Base-by-base conservation (phyloP, 2,113 vertebrate species). In the Cebidichthys violaceus region DNA sequence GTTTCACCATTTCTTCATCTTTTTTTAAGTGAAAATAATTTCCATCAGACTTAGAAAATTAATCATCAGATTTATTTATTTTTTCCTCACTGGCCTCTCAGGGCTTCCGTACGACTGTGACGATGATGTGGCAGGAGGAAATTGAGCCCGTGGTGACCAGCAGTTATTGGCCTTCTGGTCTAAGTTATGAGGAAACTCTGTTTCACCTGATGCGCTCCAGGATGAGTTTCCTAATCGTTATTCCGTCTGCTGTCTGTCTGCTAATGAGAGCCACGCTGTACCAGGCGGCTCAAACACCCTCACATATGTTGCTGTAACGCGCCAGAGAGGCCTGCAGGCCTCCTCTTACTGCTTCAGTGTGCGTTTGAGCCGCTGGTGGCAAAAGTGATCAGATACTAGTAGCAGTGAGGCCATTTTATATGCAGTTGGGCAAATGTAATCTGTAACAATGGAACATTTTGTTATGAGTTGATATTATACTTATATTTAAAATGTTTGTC, bases 281-380 rank as follows among this genome's bases (percentile, higher is more conserved):
- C 77, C 82, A 70, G 87, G 84, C 90, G 62, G 76, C 79, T 77
- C 31, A 82, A 76, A 74, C 77, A 81, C 87, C 88, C 75, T 78
- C 82, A 87, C 89, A 89, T 88, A 80, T 89, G 92, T 86, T 89
- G 70, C 79, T 89, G 88, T 77, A 84, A 83, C 69, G 85, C 80
- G 81, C 79, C 35, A 39, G 31, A 91, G 83, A 84, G 66, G 75
- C 83, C 88, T 62, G 75, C 85, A 70, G 85, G 86, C 60, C 73
- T 75, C 60, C 33, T 74, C 69, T 86, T 52, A 76, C 72, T 81
- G 81, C 84, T 75, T 72, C 80, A 86, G 3, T 29, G 18, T 81
- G 75, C 71, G 70, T 74, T 54, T 78, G 45, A 65, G 72, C 73
- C 39, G 39, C 43, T 75, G 39, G 31, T 70, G 60, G 3, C 45